A percentile compares a stretch with the other conserved stretches of the same genome.
These are phyloP conservation scores for Drosophila nigritarsus DNA, from an alignment of 2,888 invertebrate species.

Conservation along the genomic window DNA sequence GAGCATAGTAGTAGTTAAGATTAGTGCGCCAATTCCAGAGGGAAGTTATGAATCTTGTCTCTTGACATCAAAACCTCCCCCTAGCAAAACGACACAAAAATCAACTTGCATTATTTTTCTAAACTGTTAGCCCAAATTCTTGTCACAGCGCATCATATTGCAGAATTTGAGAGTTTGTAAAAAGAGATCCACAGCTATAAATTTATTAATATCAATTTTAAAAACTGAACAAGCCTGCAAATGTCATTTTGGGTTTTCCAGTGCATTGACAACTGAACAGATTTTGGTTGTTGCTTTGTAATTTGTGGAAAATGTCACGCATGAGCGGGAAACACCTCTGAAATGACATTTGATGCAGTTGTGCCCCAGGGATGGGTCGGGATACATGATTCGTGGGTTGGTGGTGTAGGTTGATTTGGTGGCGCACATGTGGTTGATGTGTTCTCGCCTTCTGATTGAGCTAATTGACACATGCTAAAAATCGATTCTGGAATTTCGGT, in stretches of 20 bases:
- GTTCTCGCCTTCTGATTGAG: conserved; percentile 66
- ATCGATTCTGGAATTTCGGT: conserved; percentile 51
- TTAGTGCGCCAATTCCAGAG: not conserved
- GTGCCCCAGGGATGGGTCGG: conserved; percentile 11
- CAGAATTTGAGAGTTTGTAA: conserved; percentile 1
- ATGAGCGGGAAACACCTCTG: conserved; percentile 26
- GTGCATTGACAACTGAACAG: conserved; percentile 27
- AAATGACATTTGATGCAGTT: conserved; percentile 46
- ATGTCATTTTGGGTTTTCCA: conserved; percentile 6
- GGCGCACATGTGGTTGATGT: conserved; percentile 69
- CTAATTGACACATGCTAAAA: conserved; percentile 76
- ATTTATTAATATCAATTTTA: conserved; percentile 59
- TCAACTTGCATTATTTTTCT: conserved; percentile 34
- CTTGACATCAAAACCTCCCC: not conserved
- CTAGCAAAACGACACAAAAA: conserved; percentile 10
- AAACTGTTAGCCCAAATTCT: conserved; percentile 24
- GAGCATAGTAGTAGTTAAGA: not conserved
- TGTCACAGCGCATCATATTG: conserved; percentile 18
- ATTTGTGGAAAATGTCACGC: conserved; percentile 36
- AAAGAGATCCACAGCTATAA: conserved; percentile 13
- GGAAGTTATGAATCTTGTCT: not conserved
- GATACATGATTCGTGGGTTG: conserved; percentile 24
- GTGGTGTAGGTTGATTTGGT: conserved; percentile 29
- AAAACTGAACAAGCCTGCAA: conserved; percentile 14
- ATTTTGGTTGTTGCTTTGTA: conserved; percentile 22